Conservation (phyloP, 2,888 invertebrate species). For the Scotopteryx bipunctaria region DNA sequence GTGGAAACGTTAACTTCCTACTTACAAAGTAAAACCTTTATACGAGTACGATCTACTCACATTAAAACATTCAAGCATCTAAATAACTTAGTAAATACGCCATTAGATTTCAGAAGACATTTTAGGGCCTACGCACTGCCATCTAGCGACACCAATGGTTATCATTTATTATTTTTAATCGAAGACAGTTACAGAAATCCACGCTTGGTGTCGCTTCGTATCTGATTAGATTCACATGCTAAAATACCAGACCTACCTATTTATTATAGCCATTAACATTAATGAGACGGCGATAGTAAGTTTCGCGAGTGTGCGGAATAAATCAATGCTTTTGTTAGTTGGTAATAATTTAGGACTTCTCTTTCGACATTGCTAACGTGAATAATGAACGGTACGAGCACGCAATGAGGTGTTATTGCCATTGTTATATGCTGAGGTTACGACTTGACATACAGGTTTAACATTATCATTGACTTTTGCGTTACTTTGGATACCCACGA, state of each 20-base stretch:
- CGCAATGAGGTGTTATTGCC: slow-evolving; percentile 13
- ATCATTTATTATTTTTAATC: slow-evolving; percentile 29
- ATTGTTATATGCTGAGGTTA: slow-evolving; percentile 13
- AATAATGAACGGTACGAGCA: slow-evolving; percentile 18
- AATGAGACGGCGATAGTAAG: slow-evolving; percentile 27
- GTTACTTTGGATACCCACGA: slow-evolving; percentile 8
- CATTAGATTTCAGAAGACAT: background rate
- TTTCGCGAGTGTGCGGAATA: slow-evolving; percentile 21
- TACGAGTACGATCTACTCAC: no score
- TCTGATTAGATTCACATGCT: slow-evolving; percentile 27
- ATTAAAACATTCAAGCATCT: background rate
- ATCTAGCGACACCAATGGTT: slow-evolving; percentile 39
- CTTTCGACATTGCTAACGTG: slow-evolving; percentile 16
- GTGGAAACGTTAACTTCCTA: no score
- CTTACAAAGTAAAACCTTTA: no score
- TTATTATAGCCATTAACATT: slow-evolving; percentile 26
- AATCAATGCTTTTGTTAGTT: slow-evolving; percentile 27
- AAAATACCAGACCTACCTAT: slow-evolving; percentile 23
- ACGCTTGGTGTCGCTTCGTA: slow-evolving; percentile 31
- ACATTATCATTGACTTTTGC: no score
- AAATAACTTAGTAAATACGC: no score
- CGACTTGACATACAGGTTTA: slow-evolving; percentile 4
- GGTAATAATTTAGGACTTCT: slow-evolving; percentile 17
- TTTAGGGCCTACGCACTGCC: slow-evolving; percentile 32
- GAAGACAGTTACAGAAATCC: slow-evolving; percentile 31